These are phyloP conservation scores for Patagioenas fasciata DNA, from an alignment of 2,113 vertebrate species.

Conservation along the genomic window DNA sequence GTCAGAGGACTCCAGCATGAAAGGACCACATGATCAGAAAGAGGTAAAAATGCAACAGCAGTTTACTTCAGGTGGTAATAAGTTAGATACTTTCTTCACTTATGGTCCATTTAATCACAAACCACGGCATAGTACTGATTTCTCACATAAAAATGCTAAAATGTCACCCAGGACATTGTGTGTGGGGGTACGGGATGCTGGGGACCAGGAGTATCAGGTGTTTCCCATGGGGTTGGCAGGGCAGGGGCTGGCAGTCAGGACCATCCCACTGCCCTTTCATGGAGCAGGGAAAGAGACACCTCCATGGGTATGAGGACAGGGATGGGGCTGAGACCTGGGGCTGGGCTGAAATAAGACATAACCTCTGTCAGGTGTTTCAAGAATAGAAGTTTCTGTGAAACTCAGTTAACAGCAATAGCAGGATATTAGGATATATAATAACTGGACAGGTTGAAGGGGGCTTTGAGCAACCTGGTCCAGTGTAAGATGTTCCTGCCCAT, in stretches of 20 bases:
- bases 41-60: neutral
- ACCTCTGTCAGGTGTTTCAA: neutral
- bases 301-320: accelerated
- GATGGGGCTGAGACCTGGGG: too few species aligned
- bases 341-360: neutral
- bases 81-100: neutral
- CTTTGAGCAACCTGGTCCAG: too few species aligned
- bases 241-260: neutral
- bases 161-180: accelerated
- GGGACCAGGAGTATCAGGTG: neutral
- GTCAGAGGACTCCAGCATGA: neutral
- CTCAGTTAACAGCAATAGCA: neutral
- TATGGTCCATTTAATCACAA: neutral
- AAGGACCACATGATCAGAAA: neutral
- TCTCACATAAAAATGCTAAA: neutral
- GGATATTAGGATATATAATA: neutral
- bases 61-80: neutral
- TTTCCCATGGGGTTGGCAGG: neutral
- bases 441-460: too few species aligned
- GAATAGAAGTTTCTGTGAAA: neutral
- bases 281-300: too few species aligned
- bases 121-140: neutral
- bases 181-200: accelerated
- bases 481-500: too few species aligned
- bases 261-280: neutral